phyloP scores from a whole-genome alignment of 1,140 invertebrate genomes.

The Kradibia gibbosae region DNA sequence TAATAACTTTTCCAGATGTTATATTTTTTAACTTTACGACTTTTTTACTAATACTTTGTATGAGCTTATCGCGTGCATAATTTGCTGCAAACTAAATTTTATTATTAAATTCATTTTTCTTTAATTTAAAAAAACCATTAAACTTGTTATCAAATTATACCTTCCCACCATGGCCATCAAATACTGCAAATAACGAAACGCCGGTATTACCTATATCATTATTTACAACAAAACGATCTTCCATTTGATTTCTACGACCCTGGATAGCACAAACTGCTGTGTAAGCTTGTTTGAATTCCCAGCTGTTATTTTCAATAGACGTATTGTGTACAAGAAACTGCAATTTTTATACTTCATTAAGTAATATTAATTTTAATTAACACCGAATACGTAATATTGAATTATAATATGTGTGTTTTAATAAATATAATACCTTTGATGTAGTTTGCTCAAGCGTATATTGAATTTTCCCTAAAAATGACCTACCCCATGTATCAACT shows the following conservation, averaged over 20 bases:
- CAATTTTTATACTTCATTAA: slow-evolving; percentile 64
- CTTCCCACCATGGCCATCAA: slow-evolving; percentile 96
- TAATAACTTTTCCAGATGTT: slow-evolving; percentile 75
- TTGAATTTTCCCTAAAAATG: slow-evolving; percentile 81
- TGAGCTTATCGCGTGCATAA: slow-evolving; percentile 87
- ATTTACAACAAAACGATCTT: slow-evolving; percentile 85
- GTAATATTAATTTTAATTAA: slow-evolving; percentile 33
- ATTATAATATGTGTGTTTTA: not conserved
- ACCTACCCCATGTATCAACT: slow-evolving; percentile 84
- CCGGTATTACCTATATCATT: slow-evolving; percentile 73
- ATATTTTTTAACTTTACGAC: slow-evolving; percentile 81
- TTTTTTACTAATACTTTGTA: slow-evolving; percentile 84
- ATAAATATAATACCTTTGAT: slow-evolving; percentile 67
- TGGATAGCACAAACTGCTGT: slow-evolving; percentile 91
- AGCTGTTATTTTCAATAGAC: slow-evolving; percentile 76
- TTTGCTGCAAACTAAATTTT: slow-evolving; percentile 86
- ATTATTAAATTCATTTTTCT: slow-evolving; percentile 20
- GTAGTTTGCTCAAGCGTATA: slow-evolving; percentile 77
- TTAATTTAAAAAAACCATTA: slow-evolving; percentile 1
- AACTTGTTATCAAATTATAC: slow-evolving; percentile 66
- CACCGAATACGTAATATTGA: not conserved
- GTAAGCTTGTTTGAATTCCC: slow-evolving; percentile 83
- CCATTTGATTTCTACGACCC: slow-evolving; percentile 91
- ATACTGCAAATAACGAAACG: slow-evolving; percentile 91
- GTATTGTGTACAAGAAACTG: slow-evolving; percentile 68